Evolutionary conservation across 2,797 vertebrate species (phyloP), one percentile per base, ranked within the genome.

Genomic region (Falco naumanni): DNA sequence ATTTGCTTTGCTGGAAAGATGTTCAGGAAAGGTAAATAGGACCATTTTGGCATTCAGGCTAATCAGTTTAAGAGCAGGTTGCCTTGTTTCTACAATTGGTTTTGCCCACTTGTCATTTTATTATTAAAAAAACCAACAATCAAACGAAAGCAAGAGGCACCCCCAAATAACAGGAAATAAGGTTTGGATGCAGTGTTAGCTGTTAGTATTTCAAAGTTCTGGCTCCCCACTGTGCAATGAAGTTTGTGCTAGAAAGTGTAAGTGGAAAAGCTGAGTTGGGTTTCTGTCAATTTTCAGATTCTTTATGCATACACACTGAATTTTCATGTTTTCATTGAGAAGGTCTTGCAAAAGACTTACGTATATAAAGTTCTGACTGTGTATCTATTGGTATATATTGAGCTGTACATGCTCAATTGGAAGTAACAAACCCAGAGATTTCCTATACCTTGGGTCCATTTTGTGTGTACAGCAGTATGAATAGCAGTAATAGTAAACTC

Each of bases 1-100:
- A 66, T 95, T 91, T 95, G 41, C 76, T 87, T 87, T 88, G 22
- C 85, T 82, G n/a, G 43, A 37, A 94, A 18, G 83, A 56, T 84
- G 43, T 86, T 84, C 57, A 31, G 47, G 79, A 45, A 65, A 92
- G 94, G 65, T 65, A 76, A 75, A 25, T 84, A 37, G 0, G 1
- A 72, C 76, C 41, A 11, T 96, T 96, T 80, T 95, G 85, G 84
- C 89, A 60, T 48, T 18, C 20, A 64, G 33, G 20, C 61, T 83
- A 80, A 89, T 86, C 31, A 74, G 54, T 68, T 89, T 77, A 75
- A 90, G 96, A 86, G 76, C 65, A 59, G 48, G 43, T 84, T 82
- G 80, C 75, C 48, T 87, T 94, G 29, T 80, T 87, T 72, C 86
- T 93, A 0, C 79, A 57, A 64, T 87, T 82, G 50, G 13, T 69